A percentile compares a stretch with the other conserved stretches of the same genome.
phyloP scores from a whole-genome alignment of 1,140 invertebrate species.

The Oryctes rhinoceros region DNA sequence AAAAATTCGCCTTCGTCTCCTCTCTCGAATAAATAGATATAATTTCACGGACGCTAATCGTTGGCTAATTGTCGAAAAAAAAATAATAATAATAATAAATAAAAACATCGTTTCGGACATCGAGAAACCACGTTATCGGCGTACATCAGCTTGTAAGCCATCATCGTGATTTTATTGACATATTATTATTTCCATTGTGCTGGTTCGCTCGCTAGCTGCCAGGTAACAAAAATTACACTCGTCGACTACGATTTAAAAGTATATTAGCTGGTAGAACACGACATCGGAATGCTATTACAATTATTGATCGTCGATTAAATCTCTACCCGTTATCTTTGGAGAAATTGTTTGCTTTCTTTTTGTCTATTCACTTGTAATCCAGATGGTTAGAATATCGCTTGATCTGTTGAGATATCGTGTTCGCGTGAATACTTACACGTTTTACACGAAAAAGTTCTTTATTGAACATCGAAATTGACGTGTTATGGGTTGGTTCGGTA shows the following conservation, averaged over 20 bases:
- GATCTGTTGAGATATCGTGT: not conserved
- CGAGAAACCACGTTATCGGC: no score
- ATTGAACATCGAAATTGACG: no score
- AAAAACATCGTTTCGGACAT: no score
- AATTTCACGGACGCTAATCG: no score
- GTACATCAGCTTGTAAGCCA: not conserved
- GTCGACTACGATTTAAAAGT: not conserved
- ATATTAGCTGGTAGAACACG: slow-evolving; percentile 6
- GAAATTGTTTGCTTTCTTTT: not conserved
- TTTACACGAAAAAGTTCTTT: no score
- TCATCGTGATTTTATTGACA: slow-evolving; percentile 10
- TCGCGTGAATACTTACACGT: not conserved
- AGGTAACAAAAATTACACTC: slow-evolving; percentile 4
- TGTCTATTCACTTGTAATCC: not conserved
- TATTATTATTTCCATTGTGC: not conserved
- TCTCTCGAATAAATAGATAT: no score
- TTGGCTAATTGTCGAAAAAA: no score
- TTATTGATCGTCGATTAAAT: slow-evolving; percentile 4
- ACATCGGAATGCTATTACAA: slow-evolving; percentile 14
- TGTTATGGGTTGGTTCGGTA: no score
- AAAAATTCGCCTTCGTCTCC: no score
- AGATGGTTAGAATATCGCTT: not conserved
- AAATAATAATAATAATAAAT: no score
- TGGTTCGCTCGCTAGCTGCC: not conserved
- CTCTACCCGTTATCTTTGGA: not conserved